Evolutionary conservation across 2,797 vertebrate genomes (phyloP), one percentile per base, ranked within the genome.

Genomic region (Enteromius treurensis): DNA sequence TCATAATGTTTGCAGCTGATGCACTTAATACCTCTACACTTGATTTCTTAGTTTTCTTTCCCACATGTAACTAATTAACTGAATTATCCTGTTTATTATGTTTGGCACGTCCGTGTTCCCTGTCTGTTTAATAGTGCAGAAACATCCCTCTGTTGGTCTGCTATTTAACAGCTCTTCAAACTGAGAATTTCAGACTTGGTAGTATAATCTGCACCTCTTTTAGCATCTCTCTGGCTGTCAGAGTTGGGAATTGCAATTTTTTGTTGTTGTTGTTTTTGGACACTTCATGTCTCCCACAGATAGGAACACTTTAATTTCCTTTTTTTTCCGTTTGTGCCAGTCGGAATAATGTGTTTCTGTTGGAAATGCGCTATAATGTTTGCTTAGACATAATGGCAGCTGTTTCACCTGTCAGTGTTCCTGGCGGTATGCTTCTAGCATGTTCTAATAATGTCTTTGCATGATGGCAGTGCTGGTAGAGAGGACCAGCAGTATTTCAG

Each of bases 291-390:
- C 26, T 60, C 32, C 77, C 29, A 84, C 17, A 78, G 68, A 81
- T 60, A 71, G 45, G 51, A 62, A 42, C 74, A 40, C 74, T 68
- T 81, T 70, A 26, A 74, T 81, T 81, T 71, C 60, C 53, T 45
- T 32, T 83, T 26, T 47, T 79, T 73, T 5, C 14, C 2, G 1
- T 86, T 79, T 64, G 34, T 80, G 58, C 51, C 53, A 32, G 77
- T 69, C 1, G 26, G 65, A 68, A 80, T 65, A 73, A 32, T 76
- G 37, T 58, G 73, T 60, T 79, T 34, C 14, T 34, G 29, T 23
- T 77, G 67, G 51, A 81, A 81, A 79, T 77, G 77, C 51, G 45
- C 70, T 69, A 70, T 74, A 74, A 62, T 79, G 68, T 68, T 85
- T 83, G 32, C 74, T 76, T 80, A 60, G 79, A 69, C 45, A 17